Percentiles rank a stretch among this genome's conserved stretches.
These are phyloP conservation scores for Drosophila greeni DNA, from an alignment of 2,888 invertebrate genomes.

Conservation along the genomic window DNA sequence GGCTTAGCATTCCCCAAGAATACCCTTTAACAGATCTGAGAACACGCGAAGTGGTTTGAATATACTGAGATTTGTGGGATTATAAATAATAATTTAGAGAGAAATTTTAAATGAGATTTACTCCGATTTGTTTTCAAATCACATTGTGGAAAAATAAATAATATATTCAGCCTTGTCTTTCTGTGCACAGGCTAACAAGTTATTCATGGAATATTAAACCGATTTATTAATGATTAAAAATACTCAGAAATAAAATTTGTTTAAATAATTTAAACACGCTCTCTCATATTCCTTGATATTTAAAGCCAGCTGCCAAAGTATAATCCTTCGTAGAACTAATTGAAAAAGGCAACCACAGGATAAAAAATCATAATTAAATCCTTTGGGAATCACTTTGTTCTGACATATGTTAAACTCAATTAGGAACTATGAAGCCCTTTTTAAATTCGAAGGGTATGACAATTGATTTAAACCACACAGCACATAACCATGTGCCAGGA, in stretches of 20 bases:
- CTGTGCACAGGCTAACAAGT: no score
- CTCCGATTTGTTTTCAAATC: accelerated
- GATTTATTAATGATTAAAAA: no score
- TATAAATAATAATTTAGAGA: not conserved
- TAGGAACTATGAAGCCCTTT: no score
- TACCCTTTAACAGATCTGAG: conserved; percentile 8
- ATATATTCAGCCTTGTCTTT: not conserved
- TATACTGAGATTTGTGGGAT: not conserved
- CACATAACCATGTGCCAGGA: conserved; percentile 15
- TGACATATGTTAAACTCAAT: not conserved
- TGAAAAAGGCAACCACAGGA: no score
- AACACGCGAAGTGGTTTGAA: not conserved
- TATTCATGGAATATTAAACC: not conserved
- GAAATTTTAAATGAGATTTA: not conserved
- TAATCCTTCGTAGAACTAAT: not conserved
- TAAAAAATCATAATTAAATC: not conserved
- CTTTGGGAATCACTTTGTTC: not conserved
- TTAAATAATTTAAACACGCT: not conserved
- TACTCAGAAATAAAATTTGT: no score
- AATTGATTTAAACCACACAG: conserved; percentile 14
- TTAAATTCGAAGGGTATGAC: conserved; percentile 4
- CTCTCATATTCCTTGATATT: no score
- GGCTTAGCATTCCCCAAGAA: not conserved
- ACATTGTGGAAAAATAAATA: not conserved
- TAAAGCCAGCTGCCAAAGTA: no score